phyloP scores from a whole-genome alignment of 2,113 vertebrate genomes.

The Atractosteus spatula region DNA sequence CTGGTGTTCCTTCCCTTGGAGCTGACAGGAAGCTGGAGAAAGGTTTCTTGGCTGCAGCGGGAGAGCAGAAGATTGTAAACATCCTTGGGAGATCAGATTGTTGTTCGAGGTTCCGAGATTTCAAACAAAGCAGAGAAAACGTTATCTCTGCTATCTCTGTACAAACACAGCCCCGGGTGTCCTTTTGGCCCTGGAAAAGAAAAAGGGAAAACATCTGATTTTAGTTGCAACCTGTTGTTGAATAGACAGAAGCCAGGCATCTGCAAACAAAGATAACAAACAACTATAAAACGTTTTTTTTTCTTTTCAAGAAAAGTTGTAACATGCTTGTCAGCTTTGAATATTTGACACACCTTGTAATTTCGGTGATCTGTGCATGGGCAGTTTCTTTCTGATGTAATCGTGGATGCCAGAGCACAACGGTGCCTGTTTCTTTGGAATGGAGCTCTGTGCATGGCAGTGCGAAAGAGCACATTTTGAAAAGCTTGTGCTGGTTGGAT shows the following conservation, averaged over 20 bases:
- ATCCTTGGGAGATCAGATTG: constrained; percentile 48
- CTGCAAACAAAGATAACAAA: constrained; percentile 40
- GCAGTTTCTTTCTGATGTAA: neutral
- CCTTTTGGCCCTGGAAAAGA: constrained; percentile 47
- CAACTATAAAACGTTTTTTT: neutral
- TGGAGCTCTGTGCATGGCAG: neutral
- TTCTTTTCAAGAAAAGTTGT: neutral
- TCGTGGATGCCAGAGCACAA: neutral
- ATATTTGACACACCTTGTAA: neutral
- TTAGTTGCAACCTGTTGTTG: constrained; percentile 14
- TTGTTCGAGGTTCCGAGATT: constrained; percentile 41
- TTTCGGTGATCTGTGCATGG: neutral
- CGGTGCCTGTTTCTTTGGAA: neutral
- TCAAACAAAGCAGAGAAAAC: constrained; percentile 58
- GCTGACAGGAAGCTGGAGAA: constrained; percentile 59
- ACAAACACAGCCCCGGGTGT: constrained; percentile 28
- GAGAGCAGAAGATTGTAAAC: constrained; percentile 50
- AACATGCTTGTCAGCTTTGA: neutral
- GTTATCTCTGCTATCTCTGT: constrained; percentile 50
- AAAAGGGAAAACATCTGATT: constrained; percentile 36
- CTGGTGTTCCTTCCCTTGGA: constrained; percentile 40
- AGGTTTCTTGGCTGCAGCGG: constrained; percentile 40
- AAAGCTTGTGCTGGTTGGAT: too few relatives aligned
- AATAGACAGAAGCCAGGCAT: constrained; percentile 44
- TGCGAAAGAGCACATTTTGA: too few relatives aligned